Base-by-base conservation (phyloP, 2,113 vertebrate species). In the Thinocorus orbignyianus region DNA sequence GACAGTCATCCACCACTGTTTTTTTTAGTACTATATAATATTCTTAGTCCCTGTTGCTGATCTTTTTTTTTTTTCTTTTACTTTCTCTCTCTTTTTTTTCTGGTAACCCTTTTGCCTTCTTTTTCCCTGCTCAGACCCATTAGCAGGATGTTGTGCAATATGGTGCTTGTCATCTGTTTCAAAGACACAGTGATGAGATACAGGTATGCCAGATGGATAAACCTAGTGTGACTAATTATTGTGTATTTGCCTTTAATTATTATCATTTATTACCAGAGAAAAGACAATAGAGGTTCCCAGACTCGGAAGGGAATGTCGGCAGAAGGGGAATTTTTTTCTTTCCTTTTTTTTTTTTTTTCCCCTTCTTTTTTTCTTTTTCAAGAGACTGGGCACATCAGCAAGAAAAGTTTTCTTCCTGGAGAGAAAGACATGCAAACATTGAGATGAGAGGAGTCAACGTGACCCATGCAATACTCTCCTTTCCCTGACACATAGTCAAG, bases 171-270 rank as follows among this genome's bases (percentile, higher is more conserved):
- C 98, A 98, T 97, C 97, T 98, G 98, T 98, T 97, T 98, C 97
- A 97, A 97, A 98, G 98, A 95, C 98, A 98, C 96, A 95, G 97
- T 96, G 98, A 98, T 97, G 92, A 97, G 97, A 98, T 97, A 96
- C 98, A 98, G 98, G 98, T 98, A 98, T 97, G 97, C 98, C 98
- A 99, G 98, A 99, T 99, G 98, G 98, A 98, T 98, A 98, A 98
- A 98, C 98, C 98, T 98, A 98, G 98, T 99, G 98, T 98, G 98
- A 99, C 98, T 98, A 99, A 99, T 99, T 98, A 98, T 99, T 98
- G 98, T 98, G 98, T 98, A 98, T 98, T 98, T 98, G 98, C 98
- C 97, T 98, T 98, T 99, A 99, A 99, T 99, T 99, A 98, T 99
- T 98, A 98, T 98, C 98, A 99, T 99, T 98, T 98, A 99, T 99